Base-by-base conservation (phyloP, 2,888 invertebrate genomes). In the Melitaea athalia region DNA sequence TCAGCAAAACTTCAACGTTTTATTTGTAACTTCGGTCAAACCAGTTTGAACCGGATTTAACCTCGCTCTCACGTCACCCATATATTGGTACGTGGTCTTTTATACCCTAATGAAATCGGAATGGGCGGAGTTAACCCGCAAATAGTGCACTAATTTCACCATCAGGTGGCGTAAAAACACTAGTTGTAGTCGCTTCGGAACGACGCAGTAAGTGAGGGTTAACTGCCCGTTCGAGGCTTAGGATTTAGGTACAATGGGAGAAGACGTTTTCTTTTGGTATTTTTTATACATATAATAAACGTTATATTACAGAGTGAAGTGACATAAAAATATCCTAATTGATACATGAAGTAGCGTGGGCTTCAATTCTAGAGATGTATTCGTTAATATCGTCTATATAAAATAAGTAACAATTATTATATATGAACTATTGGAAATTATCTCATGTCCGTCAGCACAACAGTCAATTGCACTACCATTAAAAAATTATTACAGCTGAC, bases 131-230 rank as follows among this genome's bases (percentile, higher is more conserved):
- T 78, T 78, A 77, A 79, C 76, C 79, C 75, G 64, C 77, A 80
- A 85, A 84, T 74, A 74, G 71, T 74, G 73, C 78, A 83, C 82
- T 87, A 82, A 85, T 85, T 80, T 79, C 76, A 76, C 77, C 73
- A 78, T 79, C 80, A 82, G 83, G 83, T 81, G 80, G 75, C 75
- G 79, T 81, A 85, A 88, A 85, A 87, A 85, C 80, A 78, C 74
- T 79, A 80, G 79, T 67, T 68, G 59, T 59, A 63, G 59, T 68
- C 81, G 78, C 74, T 73, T 72, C 74, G 72, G 74, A 80, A 80
- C 77, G 77, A 78, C 74, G 77, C 77, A 73, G 76, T 77, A 73
- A 78, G 76, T 67, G 75, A 79, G 84, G 84, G 86, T 83, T 85
- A 82, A 85, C 81, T 82, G 80, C 77, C 78, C 77, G 75, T 79